phyloP scores from a whole-genome alignment of 1,140 invertebrate species.

The Zaprionus ornatus region DNA sequence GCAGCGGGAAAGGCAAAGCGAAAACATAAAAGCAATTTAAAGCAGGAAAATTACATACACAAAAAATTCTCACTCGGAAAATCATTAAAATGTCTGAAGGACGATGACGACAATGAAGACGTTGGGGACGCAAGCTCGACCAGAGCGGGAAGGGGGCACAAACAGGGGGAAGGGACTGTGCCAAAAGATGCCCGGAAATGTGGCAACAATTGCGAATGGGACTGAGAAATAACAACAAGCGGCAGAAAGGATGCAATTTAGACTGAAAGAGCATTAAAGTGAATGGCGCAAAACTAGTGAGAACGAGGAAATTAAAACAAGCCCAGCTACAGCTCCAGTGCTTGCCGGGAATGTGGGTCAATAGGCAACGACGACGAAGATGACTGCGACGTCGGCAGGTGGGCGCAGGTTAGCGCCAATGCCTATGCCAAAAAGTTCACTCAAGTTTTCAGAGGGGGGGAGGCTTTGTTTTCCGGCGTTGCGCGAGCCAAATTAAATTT shows the following conservation, averaged over 20 bases:
- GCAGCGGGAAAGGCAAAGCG: background rate
- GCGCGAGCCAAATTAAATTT: conserved; percentile 70
- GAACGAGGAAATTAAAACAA: conserved; percentile 72
- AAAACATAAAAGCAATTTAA: conserved; percentile 70
- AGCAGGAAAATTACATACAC: conserved; percentile 59
- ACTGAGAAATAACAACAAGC: conserved; percentile 52
- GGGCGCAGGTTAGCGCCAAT: conserved; percentile 14
- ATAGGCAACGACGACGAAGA: conserved; percentile 26
- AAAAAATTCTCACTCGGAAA: conserved; percentile 69
- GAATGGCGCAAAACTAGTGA: conserved; percentile 53
- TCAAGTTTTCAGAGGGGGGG: conserved; percentile 13
- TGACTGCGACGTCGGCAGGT: conserved; percentile 17
- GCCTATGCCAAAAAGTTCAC: conserved; percentile 34
- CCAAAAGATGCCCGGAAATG: conserved; percentile 66
- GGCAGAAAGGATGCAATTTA: conserved; percentile 74
- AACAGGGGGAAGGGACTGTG: background rate
- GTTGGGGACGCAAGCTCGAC: background rate
- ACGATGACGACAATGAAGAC: conserved; percentile 37
- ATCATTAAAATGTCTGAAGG: conserved; percentile 77
- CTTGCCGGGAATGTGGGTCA: conserved; percentile 58
- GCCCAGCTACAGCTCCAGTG: conserved; percentile 32
- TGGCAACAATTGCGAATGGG: conserved; percentile 70
- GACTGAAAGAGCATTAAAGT: conserved; percentile 70
- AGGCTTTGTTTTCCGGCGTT: conserved; percentile 41
- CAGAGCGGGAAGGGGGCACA: background rate